phyloP scores from a whole-genome alignment of 2,888 invertebrate species.

The Ernsta delagoae region DNA sequence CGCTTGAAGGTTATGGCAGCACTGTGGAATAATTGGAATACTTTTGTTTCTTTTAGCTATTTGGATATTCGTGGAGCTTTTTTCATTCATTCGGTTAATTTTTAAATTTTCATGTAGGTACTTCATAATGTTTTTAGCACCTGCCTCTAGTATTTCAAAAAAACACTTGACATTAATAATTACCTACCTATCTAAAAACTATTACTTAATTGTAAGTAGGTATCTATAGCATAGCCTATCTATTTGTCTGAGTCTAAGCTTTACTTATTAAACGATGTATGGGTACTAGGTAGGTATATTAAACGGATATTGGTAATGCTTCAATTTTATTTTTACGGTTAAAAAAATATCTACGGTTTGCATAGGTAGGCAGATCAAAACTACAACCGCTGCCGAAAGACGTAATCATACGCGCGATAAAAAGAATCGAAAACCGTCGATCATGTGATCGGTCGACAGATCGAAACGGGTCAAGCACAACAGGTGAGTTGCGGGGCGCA shows the following conservation, averaged over 20 bases:
- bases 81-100: neutral
- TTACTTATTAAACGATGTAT: too few species aligned
- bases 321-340: neutral
- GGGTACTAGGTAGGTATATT: too few species aligned
- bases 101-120: too few species aligned
- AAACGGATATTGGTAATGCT: too few species aligned
- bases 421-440: constrained; percentile 73
- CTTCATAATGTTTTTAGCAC: too few species aligned
- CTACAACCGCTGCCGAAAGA: constrained; percentile 24
- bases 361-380: neutral
- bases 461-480: constrained; percentile 84
- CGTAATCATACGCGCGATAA: constrained; percentile 50
- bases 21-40: constrained; percentile 44
- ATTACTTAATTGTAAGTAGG: too few species aligned
- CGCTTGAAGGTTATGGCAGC: constrained; percentile 65
- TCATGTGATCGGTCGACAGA: constrained; percentile 79
- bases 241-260: too few species aligned
- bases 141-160: too few species aligned
- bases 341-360: too few species aligned
- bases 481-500: constrained; percentile 82
- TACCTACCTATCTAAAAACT: too few species aligned
- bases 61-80: neutral
- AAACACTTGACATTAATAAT: too few species aligned
- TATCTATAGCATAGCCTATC: too few species aligned
- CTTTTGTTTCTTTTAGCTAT: constrained; percentile 15